Percentiles rank a stretch among this genome's conserved stretches.
These are phyloP conservation scores for Apaloderma vittatum DNA, from an alignment of 2,113 vertebrate genomes.

Conservation along the genomic window DNA sequence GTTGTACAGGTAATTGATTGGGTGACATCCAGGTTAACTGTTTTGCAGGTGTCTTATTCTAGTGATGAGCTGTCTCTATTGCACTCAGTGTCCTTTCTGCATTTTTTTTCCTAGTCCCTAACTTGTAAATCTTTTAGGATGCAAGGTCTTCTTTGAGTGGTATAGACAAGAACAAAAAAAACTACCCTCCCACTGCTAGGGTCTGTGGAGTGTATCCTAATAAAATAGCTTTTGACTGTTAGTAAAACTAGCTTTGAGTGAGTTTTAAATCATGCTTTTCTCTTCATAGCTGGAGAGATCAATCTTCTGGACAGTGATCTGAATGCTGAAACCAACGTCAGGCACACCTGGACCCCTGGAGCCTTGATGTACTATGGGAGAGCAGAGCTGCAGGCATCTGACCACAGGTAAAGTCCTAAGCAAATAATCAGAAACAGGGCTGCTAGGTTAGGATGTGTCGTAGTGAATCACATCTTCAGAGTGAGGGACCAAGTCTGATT, in stretches of 20 bases:
- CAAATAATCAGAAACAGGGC: not conserved
- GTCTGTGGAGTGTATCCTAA: not conserved
- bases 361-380: slow-evolving; percentile 85
- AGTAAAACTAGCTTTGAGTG: not conserved
- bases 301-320: slow-evolving; percentile 79
- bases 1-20: not conserved
- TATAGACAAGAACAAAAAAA: not conserved
- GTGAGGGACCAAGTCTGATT: not conserved
- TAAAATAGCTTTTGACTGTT: not conserved
- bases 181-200: not conserved
- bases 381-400: slow-evolving; percentile 83
- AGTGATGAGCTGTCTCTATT: not conserved
- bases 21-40: not conserved
- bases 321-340: slow-evolving; percentile 49
- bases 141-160: not conserved
- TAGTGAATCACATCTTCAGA: not conserved
- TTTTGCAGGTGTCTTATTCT: not conserved
- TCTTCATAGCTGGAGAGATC: slow-evolving; percentile 76
- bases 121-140: not conserved
- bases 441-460: not conserved
- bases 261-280: not conserved
- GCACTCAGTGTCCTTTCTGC: not conserved
- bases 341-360: slow-evolving; percentile 82
- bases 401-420: slow-evolving; percentile 79
- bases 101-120: not conserved